phyloP scores from a whole-genome alignment of 30 jellyfish, hydroid and myxozoan species.

The Chironex yamaguchii region DNA sequence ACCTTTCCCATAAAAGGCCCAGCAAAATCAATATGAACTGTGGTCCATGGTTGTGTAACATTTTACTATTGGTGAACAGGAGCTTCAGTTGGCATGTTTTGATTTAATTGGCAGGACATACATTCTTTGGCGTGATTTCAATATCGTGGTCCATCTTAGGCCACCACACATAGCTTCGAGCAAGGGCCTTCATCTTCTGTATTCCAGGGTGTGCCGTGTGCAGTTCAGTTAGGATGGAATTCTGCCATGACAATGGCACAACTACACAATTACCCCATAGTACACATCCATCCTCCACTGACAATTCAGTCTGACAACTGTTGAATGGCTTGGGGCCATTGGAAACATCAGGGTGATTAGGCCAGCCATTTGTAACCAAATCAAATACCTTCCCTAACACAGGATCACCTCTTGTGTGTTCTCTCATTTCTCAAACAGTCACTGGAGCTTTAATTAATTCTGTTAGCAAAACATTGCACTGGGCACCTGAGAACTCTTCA shows the following conservation, averaged over 20 bases:
- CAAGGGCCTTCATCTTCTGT: not conserved
- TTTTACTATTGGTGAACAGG: constrained; percentile 10
- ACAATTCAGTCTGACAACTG: not conserved
- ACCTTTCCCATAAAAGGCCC: constrained; percentile 52
- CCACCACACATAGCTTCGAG: constrained; percentile 3
- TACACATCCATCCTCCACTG: constrained; percentile 18
- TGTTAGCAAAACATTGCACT: constrained; percentile 36
- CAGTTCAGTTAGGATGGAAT: constrained; percentile 7
- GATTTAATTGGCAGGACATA: constrained; percentile 9
- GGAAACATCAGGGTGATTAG: not conserved
- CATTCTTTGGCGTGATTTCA: not conserved
- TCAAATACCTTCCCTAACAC: constrained; percentile 41
- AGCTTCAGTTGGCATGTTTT: constrained; percentile 10
- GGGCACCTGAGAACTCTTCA: constrained; percentile 15
- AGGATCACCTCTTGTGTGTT: constrained; percentile 51
- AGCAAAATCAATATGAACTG: constrained; percentile 45
- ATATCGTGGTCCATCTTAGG: constrained; percentile 18
- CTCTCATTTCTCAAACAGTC: not conserved
- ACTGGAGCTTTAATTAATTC: constrained; percentile 49
- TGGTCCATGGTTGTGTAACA: constrained; percentile 27
- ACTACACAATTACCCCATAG: constrained; percentile 43
- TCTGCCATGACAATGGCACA: not conserved
- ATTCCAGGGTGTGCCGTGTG: constrained; percentile 17
- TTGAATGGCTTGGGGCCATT: not conserved
- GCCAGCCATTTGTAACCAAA: constrained; percentile 34